Evolutionary conservation across 2,888 invertebrate genomes (phyloP).

Genomic region (Serripes groenlandicus): DNA sequence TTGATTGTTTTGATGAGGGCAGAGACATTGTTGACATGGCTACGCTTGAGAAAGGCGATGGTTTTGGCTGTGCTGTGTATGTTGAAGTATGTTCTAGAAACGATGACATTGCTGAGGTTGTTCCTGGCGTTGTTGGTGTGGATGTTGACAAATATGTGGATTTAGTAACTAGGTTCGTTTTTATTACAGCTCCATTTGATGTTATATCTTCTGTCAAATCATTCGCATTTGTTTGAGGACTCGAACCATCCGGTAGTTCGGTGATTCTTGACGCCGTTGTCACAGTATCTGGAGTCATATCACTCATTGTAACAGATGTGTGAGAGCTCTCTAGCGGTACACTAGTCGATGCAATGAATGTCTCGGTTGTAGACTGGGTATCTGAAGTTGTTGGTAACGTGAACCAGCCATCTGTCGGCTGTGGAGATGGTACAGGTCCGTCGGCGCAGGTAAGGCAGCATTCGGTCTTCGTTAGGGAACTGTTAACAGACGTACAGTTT

Average conservation of each 20-base stretch:
- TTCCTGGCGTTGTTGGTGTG: neutral
- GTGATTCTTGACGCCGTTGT: too few species aligned
- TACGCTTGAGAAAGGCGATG: neutral
- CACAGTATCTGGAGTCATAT: too few species aligned
- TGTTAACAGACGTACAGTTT: constrained; percentile 27
- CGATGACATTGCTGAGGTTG: neutral
- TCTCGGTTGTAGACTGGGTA: neutral
- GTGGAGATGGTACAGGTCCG: constrained; percentile 50
- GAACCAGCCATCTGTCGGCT: constrained; percentile 4
- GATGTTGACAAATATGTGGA: too few species aligned
- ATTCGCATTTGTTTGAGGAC: too few species aligned
- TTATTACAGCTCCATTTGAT: too few species aligned
- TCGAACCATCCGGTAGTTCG: too few species aligned
- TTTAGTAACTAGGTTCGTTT: too few species aligned
- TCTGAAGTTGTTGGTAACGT: neutral
- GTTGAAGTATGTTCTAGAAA: neutral
- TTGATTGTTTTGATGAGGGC: neutral
- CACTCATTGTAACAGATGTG: too few species aligned
- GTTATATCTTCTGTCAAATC: too few species aligned
- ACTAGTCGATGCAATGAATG: neutral
- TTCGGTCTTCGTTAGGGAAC: constrained; percentile 10
- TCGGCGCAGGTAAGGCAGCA: constrained; percentile 61
- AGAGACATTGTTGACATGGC: neutral
- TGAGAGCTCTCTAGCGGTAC: neutral
- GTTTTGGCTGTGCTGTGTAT: neutral